Evolutionary conservation across 2,113 vertebrate species (phyloP).

Genomic region (Gopherus flavomarginatus): DNA sequence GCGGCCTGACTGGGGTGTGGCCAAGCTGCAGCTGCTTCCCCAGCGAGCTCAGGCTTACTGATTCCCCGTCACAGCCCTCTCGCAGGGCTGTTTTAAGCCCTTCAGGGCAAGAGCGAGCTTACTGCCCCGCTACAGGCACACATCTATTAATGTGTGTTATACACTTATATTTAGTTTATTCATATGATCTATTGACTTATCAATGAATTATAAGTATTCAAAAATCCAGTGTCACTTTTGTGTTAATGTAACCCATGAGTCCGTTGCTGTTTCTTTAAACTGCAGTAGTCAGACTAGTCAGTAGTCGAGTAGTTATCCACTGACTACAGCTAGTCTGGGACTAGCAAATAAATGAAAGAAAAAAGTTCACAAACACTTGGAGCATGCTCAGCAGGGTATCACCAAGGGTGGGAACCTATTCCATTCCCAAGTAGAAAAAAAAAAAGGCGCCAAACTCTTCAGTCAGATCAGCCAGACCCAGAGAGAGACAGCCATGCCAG

Average conservation of each 20-base stretch:
- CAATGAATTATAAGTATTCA: neutral
- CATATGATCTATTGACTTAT: neutral
- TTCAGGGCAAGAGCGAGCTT: too few relatives aligned
- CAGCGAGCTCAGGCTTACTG: too few relatives aligned
- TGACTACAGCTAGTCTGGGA: neutral
- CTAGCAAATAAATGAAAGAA: neutral
- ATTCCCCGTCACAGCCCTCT: too few relatives aligned
- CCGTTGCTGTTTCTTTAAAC: neutral
- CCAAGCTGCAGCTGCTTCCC: too few relatives aligned
- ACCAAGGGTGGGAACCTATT: neutral
- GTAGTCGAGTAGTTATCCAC: neutral
- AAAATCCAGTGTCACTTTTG: neutral
- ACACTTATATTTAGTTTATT: neutral
- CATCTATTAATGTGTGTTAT: neutral
- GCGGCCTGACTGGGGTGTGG: too few relatives aligned
- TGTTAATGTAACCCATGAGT: neutral
- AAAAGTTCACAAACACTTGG: neutral
- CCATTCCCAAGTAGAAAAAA: neutral
- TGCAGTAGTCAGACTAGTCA: neutral
- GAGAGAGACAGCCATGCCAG: neutral
- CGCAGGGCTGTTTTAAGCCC: too few relatives aligned
- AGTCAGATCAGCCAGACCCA: neutral
- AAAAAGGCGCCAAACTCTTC: neutral
- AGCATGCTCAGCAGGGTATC: neutral
- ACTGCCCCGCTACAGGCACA: neutral